A percentile compares a stretch with the other conserved stretches of the same genome.
These are phyloP conservation scores for Thereva nobilitata DNA, from an alignment of 2,888 invertebrate genomes.

Conservation along the genomic window DNA sequence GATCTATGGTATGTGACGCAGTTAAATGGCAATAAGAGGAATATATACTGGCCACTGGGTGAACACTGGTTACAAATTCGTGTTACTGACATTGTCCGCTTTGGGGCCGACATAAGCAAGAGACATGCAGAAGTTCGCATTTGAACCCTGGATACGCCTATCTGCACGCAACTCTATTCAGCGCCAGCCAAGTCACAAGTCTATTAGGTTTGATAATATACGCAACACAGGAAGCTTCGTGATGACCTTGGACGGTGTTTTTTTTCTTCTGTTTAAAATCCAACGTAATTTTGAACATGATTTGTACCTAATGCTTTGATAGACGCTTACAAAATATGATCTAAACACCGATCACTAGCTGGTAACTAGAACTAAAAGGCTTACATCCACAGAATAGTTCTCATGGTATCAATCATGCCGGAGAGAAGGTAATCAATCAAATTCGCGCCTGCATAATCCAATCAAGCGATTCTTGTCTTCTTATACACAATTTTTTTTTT, in stretches of 20 bases:
- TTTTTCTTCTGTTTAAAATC: not conserved
- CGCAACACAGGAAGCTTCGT: conserved; percentile 17
- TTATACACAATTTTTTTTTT: not conserved
- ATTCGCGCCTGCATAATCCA: conserved; percentile 20
- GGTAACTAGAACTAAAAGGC: not conserved
- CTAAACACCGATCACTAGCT: not conserved
- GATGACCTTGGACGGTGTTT: conserved; percentile 18
- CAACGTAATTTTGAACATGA: no score
- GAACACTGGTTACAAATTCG: conserved; percentile 34
- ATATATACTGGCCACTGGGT: conserved; percentile 39
- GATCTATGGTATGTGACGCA: conserved; percentile 40
- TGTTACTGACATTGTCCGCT: not conserved
- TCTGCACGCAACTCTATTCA: conserved; percentile 36
- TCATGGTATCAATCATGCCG: conserved; percentile 4
- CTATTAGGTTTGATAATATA: not conserved
- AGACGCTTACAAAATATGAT: no score
- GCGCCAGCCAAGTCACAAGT: not conserved
- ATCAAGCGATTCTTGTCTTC: conserved; percentile 16
- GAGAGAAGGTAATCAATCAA: conserved; percentile 15
- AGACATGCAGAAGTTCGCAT: not conserved
- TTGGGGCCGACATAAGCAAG: no score
- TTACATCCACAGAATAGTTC: conserved; percentile 3
- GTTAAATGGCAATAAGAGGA: conserved; percentile 38
- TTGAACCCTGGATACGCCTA: conserved; percentile 36
- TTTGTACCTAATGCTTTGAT: no score